A percentile compares a stretch with the other conserved stretches of the same genome.
Evolutionary conservation across 2,113 vertebrate species (phyloP).

Genomic region (Prionailurus bengalensis): DNA sequence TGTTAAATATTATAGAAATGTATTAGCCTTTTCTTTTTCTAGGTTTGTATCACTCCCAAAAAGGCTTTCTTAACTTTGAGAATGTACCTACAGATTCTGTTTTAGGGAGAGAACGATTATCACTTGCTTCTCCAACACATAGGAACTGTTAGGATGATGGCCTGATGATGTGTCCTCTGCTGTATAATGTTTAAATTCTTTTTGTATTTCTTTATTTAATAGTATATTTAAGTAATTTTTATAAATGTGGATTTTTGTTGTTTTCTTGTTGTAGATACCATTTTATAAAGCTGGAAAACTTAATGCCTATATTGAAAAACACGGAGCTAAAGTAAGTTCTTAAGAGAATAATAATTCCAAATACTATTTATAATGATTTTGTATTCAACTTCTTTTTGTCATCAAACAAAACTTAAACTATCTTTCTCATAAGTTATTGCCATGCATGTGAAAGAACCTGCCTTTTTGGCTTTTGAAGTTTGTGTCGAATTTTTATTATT

Average conservation of each 20-base stretch:
- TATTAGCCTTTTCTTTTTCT: slow-evolving; percentile 15
- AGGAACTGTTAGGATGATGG: background rate
- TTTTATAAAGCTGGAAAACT: slow-evolving; percentile 91
- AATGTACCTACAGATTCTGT: background rate
- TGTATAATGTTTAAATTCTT: slow-evolving; percentile 11
- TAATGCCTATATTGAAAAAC: slow-evolving; percentile 88
- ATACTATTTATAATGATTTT: background rate
- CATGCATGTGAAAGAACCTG: background rate
- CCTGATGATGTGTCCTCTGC: background rate
- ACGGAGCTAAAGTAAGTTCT: slow-evolving; percentile 89
- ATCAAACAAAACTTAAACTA: background rate
- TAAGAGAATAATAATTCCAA: slow-evolving; percentile 40
- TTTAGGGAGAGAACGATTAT: background rate
- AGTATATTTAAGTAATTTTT: slow-evolving; percentile 57
- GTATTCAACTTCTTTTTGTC: background rate
- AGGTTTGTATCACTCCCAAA: background rate
- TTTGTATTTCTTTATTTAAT: background rate
- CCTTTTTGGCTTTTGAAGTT: slow-evolving; percentile 1
- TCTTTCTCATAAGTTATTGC: background rate
- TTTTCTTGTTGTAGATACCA: slow-evolving; percentile 86
- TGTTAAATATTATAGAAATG: background rate
- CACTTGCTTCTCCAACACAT: background rate
- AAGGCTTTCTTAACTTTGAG: background rate
- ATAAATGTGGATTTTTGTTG: slow-evolving; percentile 40
- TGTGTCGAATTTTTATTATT: slow-evolving; percentile 33